Evolutionary conservation across 2,113 vertebrate species (phyloP).

Genomic region (Scalopus aquaticus): DNA sequence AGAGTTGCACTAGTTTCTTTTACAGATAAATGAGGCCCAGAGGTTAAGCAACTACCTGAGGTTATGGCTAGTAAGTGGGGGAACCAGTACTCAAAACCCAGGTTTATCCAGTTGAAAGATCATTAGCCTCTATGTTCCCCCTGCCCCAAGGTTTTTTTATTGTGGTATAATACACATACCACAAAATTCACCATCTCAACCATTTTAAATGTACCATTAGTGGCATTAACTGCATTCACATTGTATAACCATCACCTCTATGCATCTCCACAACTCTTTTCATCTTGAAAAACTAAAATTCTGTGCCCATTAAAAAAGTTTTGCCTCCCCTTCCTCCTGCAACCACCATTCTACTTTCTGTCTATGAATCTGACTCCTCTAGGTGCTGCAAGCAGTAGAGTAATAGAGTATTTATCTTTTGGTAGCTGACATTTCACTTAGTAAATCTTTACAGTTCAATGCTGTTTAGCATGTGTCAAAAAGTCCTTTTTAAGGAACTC

Average conservation of each 20-base stretch:
- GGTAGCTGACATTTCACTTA: background rate
- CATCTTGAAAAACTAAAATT: background rate
- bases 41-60: background rate
- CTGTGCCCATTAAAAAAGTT: background rate
- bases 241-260: accelerated
- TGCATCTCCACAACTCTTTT: background rate
- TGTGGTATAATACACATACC: background rate
- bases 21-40: background rate
- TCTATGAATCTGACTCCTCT: background rate
- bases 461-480: background rate
- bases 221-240: background rate
- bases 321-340: background rate
- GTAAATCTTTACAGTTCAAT: background rate
- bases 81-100: background rate
- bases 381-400: background rate
- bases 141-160: background rate
- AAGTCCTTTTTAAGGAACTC: too few species aligned
- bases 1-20: background rate
- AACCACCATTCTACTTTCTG: background rate
- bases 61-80: background rate
- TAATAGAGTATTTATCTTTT: background rate
- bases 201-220: background rate
- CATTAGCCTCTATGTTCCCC: background rate
- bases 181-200: background rate
- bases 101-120: background rate